These are phyloP conservation scores for Axea sp. DNA, from an alignment of 2,888 invertebrate genomes.

Conservation along the genomic window DNA sequence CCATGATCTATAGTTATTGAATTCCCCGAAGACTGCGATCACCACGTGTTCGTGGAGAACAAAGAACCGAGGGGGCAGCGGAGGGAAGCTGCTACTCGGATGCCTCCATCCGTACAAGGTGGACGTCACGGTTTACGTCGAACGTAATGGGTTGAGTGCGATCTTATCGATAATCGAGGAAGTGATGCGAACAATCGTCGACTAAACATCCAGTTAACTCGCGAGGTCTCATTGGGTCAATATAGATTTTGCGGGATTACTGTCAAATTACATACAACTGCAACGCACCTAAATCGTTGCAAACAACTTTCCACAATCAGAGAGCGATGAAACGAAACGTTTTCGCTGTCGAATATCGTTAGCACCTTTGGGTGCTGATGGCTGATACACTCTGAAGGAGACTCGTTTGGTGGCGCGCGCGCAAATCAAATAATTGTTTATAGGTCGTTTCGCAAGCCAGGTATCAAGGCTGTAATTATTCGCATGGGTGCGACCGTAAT, in stretches of 20 bases:
- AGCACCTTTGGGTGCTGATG: slow-evolving; percentile 28
- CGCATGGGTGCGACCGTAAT: no score
- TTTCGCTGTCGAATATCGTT: no score
- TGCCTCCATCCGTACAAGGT: slow-evolving; percentile 35
- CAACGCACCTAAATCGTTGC: slow-evolving; percentile 5
- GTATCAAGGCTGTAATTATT: background rate
- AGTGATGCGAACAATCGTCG: slow-evolving; percentile 72
- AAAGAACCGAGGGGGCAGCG: slow-evolving; percentile 37
- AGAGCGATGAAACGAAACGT: no score
- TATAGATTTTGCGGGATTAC: slow-evolving; percentile 10
- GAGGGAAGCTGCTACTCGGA: slow-evolving; percentile 18
- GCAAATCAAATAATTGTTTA: slow-evolving; percentile 10
- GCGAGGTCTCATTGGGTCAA: slow-evolving; percentile 65
- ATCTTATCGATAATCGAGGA: slow-evolving; percentile 70
- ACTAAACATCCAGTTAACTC: slow-evolving; percentile 68
- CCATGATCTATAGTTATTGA: slow-evolving; percentile 74
- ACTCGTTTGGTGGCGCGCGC: no score
- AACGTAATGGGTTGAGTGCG: slow-evolving; percentile 52
- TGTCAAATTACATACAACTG: slow-evolving; percentile 7
- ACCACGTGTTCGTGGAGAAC: slow-evolving; percentile 59
- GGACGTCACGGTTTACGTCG: slow-evolving; percentile 47
- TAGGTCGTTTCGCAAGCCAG: background rate
- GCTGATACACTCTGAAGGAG: background rate
- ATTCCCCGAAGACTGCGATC: slow-evolving; percentile 68
- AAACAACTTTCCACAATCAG: no score